Evolutionary conservation across 2,888 invertebrate genomes (phyloP), one percentile per base, ranked within the genome.

Genomic region (Tolmerus cingulatus): DNA sequence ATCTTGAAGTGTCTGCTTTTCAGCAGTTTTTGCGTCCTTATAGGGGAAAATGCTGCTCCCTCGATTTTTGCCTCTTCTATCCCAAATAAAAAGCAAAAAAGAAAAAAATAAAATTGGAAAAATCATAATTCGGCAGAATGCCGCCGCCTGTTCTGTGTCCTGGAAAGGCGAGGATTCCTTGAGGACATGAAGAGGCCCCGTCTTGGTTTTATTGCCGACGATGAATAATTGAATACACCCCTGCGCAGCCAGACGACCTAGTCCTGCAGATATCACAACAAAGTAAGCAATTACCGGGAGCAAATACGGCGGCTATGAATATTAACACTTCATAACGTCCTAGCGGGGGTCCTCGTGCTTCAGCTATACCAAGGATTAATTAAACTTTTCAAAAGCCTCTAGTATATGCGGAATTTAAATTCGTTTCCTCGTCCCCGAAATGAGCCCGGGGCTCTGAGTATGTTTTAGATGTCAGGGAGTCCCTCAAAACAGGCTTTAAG

Each of bases 261-360:
- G 66, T 43, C 78, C 78, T 78, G 78, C 78, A 78, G 78, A 78
- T 78, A 78, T 78, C 23, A 43, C 78, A 78, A 78, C 78, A 43
- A 78, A 78, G 78, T 78, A 78, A 78, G 78, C 78, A 78, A 78
- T 78, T 78, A 40, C 78, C 78, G 23, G 78, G 40, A 78, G 78
- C 78, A 78, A 78, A 78, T 78, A 78, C 43, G 78, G 43, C 19
- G 23, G 43, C 40, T 78, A 78, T 78, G 78, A 78, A 78, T 78
- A 78, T 78, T 78, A 78, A 78, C 78, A 78, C 78, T 78, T 78
- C 78, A 76, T 78, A 78, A 78, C 37, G 43, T 43, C 43, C 12
- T 40, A 23, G 12, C 37, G 37, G 19, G 40, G 43, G 43, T 12
- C 23, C 14, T 27, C 0, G 23, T 23, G 0, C 66, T 78, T 19